Evolutionary conservation across 2,888 invertebrate species (phyloP).

Genomic region (Lamellibrachia columna): DNA sequence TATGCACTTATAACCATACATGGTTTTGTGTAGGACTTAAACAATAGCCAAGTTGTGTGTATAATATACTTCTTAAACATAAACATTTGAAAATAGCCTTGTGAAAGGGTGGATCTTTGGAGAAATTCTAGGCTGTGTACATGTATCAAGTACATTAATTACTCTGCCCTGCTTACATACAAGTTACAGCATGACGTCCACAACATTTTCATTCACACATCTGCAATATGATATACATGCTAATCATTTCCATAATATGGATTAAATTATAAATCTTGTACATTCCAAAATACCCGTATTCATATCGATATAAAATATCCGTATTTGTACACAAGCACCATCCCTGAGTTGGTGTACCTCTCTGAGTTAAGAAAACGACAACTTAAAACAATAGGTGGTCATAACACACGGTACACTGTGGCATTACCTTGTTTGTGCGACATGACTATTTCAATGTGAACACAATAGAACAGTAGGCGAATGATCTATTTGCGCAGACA

Average conservation of each 20-base stretch:
- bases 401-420: not conserved
- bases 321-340: not conserved
- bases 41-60: too few species aligned
- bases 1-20: too few species aligned
- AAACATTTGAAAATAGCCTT: too few species aligned
- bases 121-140: too few species aligned
- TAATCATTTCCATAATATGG: not conserved
- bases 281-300: slow-evolving; percentile 12
- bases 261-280: not conserved
- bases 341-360: not conserved
- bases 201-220: not conserved
- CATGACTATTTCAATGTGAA: not conserved
- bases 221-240: not conserved
- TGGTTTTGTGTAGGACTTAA: too few species aligned
- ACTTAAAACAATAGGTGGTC: not conserved
- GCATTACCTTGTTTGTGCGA: not conserved
- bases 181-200: not conserved
- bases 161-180: not conserved
- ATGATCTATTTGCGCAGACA: not conserved
- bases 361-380: not conserved
- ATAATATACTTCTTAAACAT: too few species aligned
- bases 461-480: not conserved
- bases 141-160: too few species aligned
- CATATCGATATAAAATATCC: not conserved
- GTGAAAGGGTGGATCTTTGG: too few species aligned